Evolutionary conservation across 2,797 vertebrate genomes (phyloP), one percentile per base, ranked within the genome.

Genomic region (Lycodopsis pacificus): DNA sequence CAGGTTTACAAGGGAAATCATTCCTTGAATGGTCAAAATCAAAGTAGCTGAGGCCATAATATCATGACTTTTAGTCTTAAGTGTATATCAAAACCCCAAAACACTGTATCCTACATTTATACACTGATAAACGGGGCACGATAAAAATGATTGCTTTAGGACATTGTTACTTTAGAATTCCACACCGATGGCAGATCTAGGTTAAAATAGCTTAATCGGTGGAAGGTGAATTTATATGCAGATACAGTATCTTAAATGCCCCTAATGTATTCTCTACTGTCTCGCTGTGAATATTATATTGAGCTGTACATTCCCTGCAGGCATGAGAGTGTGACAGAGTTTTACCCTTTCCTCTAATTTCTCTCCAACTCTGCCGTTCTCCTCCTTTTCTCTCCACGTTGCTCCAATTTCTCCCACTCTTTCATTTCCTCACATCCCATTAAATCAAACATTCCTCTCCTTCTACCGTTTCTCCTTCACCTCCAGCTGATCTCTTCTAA

Each of bases 401-500:
- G n/a, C 9, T 42, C 34, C 46, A 7, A 54, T 30, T 66, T 58
- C 38, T 71, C 12, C 22, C 22, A 2, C n/a, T 27, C 7, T 63
- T n/a, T 48, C 4, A 30, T 27, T 57, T 27, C 30, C 32, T 34
- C 32, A 36, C 58, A 25, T 59, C 20, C 1, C 34, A 63, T 49
- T n/a, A 19, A 65, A 78, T 34, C 44, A 15, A 22, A 61, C n/a
- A 56, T 44, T 54, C 54, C 15, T 27, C 27, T 14, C 11, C 48
- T 22, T 56, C 46, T 27, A 66, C 25, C 73, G 12, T 65, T 65
- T 76, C 34, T 76, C 3, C 13, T 44, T 73, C 65, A 64, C 49
- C 87, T 89, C 10, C 69, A 99, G 98, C 96, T 99, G 86, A 99
- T 99, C 92, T 99, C 98, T 56, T 99, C 98, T 70, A 99, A 99